phyloP scores from a whole-genome alignment of 2,888 invertebrate genomes.

The Caenorhabditis sp. region DNA sequence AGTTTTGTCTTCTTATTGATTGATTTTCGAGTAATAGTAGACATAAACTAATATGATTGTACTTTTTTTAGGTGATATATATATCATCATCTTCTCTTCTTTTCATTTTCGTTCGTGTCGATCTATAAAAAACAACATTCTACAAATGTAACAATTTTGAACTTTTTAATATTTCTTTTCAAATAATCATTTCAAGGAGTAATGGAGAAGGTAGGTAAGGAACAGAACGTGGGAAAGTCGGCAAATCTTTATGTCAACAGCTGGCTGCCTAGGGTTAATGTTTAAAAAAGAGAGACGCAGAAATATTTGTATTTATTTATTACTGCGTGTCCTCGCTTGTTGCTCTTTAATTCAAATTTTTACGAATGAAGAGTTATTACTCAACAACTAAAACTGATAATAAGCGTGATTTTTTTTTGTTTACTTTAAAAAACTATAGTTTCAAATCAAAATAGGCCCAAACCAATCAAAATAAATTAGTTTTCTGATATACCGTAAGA shows the following conservation, averaged over 20 bases:
- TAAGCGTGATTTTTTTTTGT: conserved; percentile 2
- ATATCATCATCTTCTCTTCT: not conserved
- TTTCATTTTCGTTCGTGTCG: not conserved
- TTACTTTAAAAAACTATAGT: not conserved
- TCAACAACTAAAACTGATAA: too few relatives aligned
- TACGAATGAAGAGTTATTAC: not conserved
- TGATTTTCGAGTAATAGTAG: not conserved
- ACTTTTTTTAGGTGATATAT: not conserved
- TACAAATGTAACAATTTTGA: not conserved
- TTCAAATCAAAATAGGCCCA: too few relatives aligned
- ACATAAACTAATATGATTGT: not conserved
- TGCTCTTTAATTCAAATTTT: not conserved
- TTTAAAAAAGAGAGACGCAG: not conserved
- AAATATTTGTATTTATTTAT: not conserved
- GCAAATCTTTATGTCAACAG: not conserved
- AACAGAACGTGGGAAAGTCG: not conserved
- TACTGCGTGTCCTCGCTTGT: conserved; percentile 12
- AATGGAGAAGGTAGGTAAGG: not conserved
- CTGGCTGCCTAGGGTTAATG: not conserved
- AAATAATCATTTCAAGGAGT: not conserved
- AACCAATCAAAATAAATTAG: too few relatives aligned
- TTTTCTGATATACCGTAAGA: too few relatives aligned
- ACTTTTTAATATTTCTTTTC: too few relatives aligned
- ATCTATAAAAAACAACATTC: not conserved
- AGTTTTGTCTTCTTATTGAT: not conserved